Evolutionary conservation across 2,888 invertebrate genomes (phyloP), one percentile per base, ranked within the genome.

Genomic region (Sinelater perroti): DNA sequence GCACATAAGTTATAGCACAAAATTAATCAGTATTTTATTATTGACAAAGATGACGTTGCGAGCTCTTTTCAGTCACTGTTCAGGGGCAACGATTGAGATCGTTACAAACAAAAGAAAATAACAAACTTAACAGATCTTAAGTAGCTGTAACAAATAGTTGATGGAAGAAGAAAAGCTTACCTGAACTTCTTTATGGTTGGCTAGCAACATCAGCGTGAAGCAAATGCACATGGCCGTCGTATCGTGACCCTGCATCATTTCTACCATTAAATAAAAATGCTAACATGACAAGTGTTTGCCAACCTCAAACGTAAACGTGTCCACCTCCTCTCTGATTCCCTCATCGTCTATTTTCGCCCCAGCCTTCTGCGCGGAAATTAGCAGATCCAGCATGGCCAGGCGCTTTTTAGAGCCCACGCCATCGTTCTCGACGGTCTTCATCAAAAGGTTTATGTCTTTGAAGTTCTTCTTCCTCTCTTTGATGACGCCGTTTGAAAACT

Each of bases 301-400:
- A 3, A 42, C 42, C 42, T 42, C 42, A 13, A 42, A 42, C 42
- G 28, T 42, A 28, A 42, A 42, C 3, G 42, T 42, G 14, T 42
- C 42, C 4, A 42, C 42, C 17, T 85, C 85, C 68, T 85, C 85
- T 63, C 82, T 80, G 51, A 85, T 82, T 2, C 84, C 85, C 38
- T 72, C 67, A 60, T 79, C 79, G 64, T 83, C 80, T 21, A 84
- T 83, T 14, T 61, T 40, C 11, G 73, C 69, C 0, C 80, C 81
- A 1, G 80, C 76, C 36, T 75, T 72, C 62, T 84, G 81, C 0
- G 82, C 83, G 2, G 76, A 70, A 10, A 85, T 65, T 1, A 85
- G 68, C n/a, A 84, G 76, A 70, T 85, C 84, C 45, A 85, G 68
- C 82, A 85, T 82, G 0, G 83, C 84, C 33, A 80, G 75, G 20